Evolutionary conservation across 2,797 vertebrate genomes (phyloP), one percentile per base, ranked within the genome.

Genomic region (Linurgus olivaceus): DNA sequence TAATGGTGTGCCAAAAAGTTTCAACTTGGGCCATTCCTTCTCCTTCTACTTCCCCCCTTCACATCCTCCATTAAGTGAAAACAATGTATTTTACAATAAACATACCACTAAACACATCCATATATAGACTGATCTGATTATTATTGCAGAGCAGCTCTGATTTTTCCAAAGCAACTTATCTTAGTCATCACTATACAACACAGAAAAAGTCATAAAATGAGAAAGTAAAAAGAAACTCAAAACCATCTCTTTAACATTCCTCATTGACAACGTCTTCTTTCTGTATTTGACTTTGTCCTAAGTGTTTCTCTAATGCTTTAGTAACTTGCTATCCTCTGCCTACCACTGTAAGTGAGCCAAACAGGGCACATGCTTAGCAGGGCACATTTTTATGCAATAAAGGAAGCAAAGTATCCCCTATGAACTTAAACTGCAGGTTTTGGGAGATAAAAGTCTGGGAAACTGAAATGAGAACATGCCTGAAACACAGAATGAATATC

Each of bases 131-230:
- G 61, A 74, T 76, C 72, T 71, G 72, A 91, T 93, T 95, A 86
- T 86, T 93, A 89, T 87, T 94, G 57, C 80, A 86, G 86, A 81
- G 15, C 67, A 79, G 72, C 48, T 71, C 81, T 35, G 37, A 77
- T 91, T 95, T 90, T 96, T 93, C 87, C 91, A 94, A 82, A 85
- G 81, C 57, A 93, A 88, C 67, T 83, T 94, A 58, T 91, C 72
- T 92, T 67, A 88, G 57, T 82, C 89, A 92, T 87, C 71, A 50
- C 59, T n/a, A n/a, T 50, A 77, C 42, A 88, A 50, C 48, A 77
- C 17, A 82, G 74, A 87, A 79, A 40, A 86, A 94, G 89, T 23
- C 54, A 79, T 76, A 93, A 93, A 94, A 79, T 31, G 13, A 67
- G 65, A 94, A 94, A 89, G 50, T 28, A 78, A 68, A 83, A 80